Conservation (phyloP, 2,797 vertebrate genomes). For the Phoeniculus purpureus region DNA sequence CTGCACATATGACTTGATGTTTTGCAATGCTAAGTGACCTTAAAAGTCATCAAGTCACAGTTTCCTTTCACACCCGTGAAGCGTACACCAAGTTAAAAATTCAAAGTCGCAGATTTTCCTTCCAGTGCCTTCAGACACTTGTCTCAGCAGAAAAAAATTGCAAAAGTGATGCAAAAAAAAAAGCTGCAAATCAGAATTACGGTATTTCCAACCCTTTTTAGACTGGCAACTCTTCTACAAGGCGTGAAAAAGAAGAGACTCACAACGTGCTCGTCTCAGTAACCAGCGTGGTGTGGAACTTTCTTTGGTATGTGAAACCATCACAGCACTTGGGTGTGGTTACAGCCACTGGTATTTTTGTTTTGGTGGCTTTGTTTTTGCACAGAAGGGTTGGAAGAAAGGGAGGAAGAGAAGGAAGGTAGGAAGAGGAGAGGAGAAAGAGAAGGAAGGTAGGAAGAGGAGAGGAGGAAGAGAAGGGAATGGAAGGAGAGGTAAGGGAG, state of each 20-base stretch:
- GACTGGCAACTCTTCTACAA: background rate
- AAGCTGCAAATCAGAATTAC: background rate
- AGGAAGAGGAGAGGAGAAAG: background rate
- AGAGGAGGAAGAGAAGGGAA: background rate
- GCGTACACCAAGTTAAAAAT: background rate
- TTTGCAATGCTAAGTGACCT: constrained; percentile 5
- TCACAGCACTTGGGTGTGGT: background rate
- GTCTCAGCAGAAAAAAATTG: background rate
- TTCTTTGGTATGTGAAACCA: background rate
- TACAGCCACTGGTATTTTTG: background rate
- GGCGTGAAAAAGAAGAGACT: background rate
- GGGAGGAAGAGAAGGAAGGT: background rate
- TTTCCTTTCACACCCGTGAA: background rate
- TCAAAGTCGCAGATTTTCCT: background rate
- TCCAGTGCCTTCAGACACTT: background rate
- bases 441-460: background rate
- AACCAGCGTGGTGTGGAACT: background rate
- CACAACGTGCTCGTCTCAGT: background rate
- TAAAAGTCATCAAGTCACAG: background rate
- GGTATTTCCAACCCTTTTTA: background rate
- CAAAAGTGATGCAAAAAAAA: background rate
- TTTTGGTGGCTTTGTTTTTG: background rate
- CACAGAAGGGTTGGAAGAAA: background rate
- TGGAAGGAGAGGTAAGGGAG: background rate
- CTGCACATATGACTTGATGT: background rate